phyloP scores from a whole-genome alignment of 2,888 invertebrate genomes.

The Himalopsyche japonica region DNA sequence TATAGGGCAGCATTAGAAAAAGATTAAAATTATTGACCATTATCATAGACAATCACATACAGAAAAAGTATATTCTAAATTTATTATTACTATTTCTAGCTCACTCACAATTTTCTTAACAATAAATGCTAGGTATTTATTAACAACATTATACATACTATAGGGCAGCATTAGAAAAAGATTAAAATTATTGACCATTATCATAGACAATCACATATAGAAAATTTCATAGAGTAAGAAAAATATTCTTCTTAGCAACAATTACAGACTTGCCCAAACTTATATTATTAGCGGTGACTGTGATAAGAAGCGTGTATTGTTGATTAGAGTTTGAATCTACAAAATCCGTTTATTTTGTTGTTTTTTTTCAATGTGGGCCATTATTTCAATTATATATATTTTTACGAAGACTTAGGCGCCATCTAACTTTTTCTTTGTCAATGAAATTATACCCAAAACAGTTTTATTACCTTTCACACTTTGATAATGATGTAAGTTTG shows the following conservation, averaged over 20 bases:
- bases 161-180: neutral
- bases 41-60: neutral
- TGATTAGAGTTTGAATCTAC: too few relatives aligned
- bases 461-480: too few relatives aligned
- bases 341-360: too few relatives aligned
- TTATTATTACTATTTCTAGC: neutral
- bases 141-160: neutral
- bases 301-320: too few relatives aligned
- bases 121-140: conserved; percentile 8
- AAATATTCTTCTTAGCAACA: neutral
- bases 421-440: too few relatives aligned
- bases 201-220: neutral
- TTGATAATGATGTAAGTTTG: too few relatives aligned
- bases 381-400: too few relatives aligned
- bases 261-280: neutral
- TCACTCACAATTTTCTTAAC: neutral
- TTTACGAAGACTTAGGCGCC: too few relatives aligned
- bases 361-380: too few relatives aligned
- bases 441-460: too few relatives aligned
- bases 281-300: neutral
- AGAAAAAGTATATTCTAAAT: neutral
- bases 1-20: neutral
- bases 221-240: neutral
- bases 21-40: neutral
- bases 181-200: neutral